Percentiles rank a stretch among this genome's conserved stretches.
These are phyloP conservation scores for Edolisoma coerulescens DNA, from an alignment of 2,113 vertebrate genomes.

Conservation along the genomic window DNA sequence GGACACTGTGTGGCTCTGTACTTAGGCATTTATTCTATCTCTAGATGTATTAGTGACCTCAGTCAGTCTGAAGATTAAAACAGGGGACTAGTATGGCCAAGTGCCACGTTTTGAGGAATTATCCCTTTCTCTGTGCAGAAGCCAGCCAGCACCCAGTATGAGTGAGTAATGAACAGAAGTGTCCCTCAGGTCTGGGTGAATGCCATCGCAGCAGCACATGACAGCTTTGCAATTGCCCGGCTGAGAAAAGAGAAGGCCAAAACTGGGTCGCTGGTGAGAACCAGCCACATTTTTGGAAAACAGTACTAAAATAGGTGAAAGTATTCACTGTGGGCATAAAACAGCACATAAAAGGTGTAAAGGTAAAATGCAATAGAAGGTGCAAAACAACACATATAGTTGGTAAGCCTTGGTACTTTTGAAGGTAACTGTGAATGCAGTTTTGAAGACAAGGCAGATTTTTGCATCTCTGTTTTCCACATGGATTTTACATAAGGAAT, in stretches of 20 bases:
- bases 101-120: not conserved
- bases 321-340: not conserved
- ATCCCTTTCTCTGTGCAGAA: not conserved
- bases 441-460: not conserved
- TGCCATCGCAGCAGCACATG: not conserved
- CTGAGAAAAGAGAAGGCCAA: not conserved
- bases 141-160: not conserved
- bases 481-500: not conserved
- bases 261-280: not conserved
- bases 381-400: not conserved
- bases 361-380: not conserved
- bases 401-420: not conserved
- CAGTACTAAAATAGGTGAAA: not conserved
- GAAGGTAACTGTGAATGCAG: not conserved
- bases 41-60: not conserved
- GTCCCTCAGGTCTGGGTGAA: not conserved
- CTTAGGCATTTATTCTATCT: not conserved
- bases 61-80: not conserved
- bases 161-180: not conserved
- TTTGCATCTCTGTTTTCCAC: not conserved
- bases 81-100: not conserved
- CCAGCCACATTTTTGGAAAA: not conserved
- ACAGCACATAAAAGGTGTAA: rapidly evolving
- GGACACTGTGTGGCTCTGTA: not conserved
- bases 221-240: not conserved